phyloP scores from a whole-genome alignment of 2,888 invertebrate genomes.

The Sisyra nigra region DNA sequence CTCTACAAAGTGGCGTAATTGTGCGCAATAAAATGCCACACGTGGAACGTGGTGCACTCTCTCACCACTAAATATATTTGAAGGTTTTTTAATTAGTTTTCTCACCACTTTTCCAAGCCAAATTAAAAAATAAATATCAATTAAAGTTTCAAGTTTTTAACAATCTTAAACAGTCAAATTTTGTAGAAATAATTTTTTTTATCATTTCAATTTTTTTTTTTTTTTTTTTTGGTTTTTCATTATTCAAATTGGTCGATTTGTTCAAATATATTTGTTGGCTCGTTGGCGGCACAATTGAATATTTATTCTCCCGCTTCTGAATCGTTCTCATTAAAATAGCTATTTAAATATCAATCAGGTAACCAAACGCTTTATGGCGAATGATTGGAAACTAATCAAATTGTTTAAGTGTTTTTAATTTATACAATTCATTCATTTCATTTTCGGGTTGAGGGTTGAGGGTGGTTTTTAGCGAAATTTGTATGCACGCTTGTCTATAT shows the following conservation, averaged over 20 bases:
- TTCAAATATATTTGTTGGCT: no score
- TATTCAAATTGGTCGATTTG: no score
- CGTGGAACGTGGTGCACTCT: background rate
- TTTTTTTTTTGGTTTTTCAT: no score
- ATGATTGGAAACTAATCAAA: slow-evolving; percentile 4
- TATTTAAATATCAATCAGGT: slow-evolving; percentile 5
- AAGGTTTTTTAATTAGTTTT: no score
- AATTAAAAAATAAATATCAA: no score
- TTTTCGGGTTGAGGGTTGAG: no score
- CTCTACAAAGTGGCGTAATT: slow-evolving; percentile 4
- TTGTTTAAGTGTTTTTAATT: background rate
- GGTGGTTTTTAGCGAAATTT: no score
- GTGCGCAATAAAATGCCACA: slow-evolving; percentile 2
- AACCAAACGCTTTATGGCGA: slow-evolving; percentile 1
- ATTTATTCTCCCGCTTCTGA: background rate
- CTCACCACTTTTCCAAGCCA: no score
- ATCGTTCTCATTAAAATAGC: slow-evolving; percentile 2
- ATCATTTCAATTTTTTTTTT: background rate
- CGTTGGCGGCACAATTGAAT: background rate
- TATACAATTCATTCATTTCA: background rate
- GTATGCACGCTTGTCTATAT: no score
- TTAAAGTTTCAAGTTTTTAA: no score
- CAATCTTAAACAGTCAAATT: no score
- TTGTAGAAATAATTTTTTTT: background rate
- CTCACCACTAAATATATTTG: no score